Evolutionary conservation across 2,888 invertebrate species (phyloP), one percentile per base, ranked within the genome.

Genomic region (Eupithecia inturbata): DNA sequence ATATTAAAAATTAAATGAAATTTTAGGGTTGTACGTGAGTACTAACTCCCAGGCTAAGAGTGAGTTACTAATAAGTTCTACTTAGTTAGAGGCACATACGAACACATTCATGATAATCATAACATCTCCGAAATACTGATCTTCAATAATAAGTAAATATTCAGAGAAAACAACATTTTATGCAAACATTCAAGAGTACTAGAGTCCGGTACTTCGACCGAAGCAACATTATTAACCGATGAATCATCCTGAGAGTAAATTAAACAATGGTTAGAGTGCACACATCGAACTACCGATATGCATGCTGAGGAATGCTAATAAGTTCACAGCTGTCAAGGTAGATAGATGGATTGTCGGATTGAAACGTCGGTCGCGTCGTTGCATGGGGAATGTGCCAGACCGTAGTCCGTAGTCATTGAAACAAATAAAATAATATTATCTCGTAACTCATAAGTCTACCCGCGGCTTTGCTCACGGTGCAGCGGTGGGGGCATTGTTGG

Each of bases 171-270:
- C n/a, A n/a, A n/a, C n/a, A n/a, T 1, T 62, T 62, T 1, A 62
- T 62, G 31, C 62, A 62, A 62, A 62, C 62, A 31, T 6, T 16
- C 31, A 28, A 28, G 6, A 16, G 16, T 60, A 57, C n/a, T n/a
- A n/a, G n/a, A n/a, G n/a, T n/a, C n/a, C n/a, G n/a, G n/a, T n/a
- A 12, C 28, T 60, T 14, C 1, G 28, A 28, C 12, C 57, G 5
- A 57, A 57, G 64, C 64, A 36, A 26, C 66, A 66, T 66, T 66
- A 16, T 66, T 41, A 22, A 41, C n/a, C 22, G 36, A 66, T 66
- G 16, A 66, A 66, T 66, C 66, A 66, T 41, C 39, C 22, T 16
- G 39, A 66, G 36, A 66, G 63, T n/a, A 28, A 62, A 62, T 31
- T 31, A 66, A 66, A 66, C 66, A 41, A 39, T 66, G 26, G 36